phyloP scores from a whole-genome alignment of 2,888 invertebrate genomes.

The Cremastinae sp. region DNA sequence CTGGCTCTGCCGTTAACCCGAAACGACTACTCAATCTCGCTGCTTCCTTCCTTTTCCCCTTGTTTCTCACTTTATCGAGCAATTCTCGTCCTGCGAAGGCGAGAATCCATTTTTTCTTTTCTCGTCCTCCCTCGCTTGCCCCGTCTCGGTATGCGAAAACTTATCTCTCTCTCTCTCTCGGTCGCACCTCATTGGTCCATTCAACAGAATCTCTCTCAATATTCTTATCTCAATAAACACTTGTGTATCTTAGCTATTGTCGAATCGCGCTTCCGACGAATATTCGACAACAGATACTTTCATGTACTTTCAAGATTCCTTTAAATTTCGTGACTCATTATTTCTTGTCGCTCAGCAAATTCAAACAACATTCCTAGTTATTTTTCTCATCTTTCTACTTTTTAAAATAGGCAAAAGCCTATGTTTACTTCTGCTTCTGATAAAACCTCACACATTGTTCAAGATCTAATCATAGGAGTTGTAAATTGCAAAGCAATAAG shows the following conservation, averaged over 20 bases:
- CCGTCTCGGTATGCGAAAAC: not conserved
- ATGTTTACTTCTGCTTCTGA: too few relatives aligned
- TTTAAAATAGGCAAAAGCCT: too few relatives aligned
- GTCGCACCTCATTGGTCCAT: not conserved
- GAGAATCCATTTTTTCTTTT: not conserved
- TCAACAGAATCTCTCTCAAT: not conserved
- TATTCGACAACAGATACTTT: not conserved
- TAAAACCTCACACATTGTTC: too few relatives aligned
- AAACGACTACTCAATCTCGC: slow-evolving; percentile 44
- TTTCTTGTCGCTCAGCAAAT: too few relatives aligned
- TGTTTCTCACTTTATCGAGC: slow-evolving; percentile 6
- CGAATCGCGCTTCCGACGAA: too few relatives aligned
- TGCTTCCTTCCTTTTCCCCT: slow-evolving; percentile 6
- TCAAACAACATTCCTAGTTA: too few relatives aligned
- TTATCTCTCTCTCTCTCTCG: slow-evolving; percentile 1
- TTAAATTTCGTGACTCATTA: not conserved
- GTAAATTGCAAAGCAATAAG: too few relatives aligned
- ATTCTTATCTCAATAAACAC: slow-evolving; percentile 5
- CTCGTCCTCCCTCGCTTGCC: not conserved
- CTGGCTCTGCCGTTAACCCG: slow-evolving; percentile 43
- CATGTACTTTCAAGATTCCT: not conserved
- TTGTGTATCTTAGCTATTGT: too few relatives aligned
- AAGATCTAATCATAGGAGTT: too few relatives aligned
- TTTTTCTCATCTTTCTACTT: too few relatives aligned
- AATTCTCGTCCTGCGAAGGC: not conserved